Evolutionary conservation across 1,140 invertebrate genomes (phyloP), one percentile per base, ranked within the genome.

Genomic region (Condylostylus longicornis): DNA sequence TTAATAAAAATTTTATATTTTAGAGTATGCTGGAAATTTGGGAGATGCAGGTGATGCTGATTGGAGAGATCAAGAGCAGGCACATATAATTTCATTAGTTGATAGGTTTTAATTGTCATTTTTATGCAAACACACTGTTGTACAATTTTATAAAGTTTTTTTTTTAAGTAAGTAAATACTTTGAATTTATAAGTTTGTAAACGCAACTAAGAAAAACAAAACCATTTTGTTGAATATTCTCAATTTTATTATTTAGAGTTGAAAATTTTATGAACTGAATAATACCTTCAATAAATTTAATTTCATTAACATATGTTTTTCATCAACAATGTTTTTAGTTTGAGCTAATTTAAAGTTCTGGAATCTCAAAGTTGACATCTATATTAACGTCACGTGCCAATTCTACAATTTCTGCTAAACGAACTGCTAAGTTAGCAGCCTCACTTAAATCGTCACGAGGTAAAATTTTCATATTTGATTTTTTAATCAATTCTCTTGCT

Each of bases 371-470:
- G 59, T 93, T 91, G 35, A 98, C 88, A 67, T 90, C 87, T 43
- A 98, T 74, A 58, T 88, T 79, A 38, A 88, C 88, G 50, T 85
- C 79, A 56, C 81, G 80, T 6, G 93, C 93, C 42, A 97, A 65
- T 43, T 79, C 77, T 1, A 98, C 87, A 54, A 98, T 98, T 49
- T 86, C 85, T 1, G 91, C 93, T 25, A 98, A 65, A 63, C 94
- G 91, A 2, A 96, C 90, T 21, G 81, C 87, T 39, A 96, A 75
- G 53, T 86, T 74, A 5, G 93, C 90, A 27, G 94, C 93, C 67
- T 96, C 91, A 59, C 97, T 91, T 23, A 97, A 69, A 68, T 95
- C 89, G 61, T 97, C 89, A 52, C 85, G 80, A n/a, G 91, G 86
- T 41, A 96, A 71, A 58, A 98, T 96, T 63, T 88, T 90, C 39